Base-by-base conservation (phyloP, 2,797 vertebrate genomes). In the Poecilia wingei region DNA sequence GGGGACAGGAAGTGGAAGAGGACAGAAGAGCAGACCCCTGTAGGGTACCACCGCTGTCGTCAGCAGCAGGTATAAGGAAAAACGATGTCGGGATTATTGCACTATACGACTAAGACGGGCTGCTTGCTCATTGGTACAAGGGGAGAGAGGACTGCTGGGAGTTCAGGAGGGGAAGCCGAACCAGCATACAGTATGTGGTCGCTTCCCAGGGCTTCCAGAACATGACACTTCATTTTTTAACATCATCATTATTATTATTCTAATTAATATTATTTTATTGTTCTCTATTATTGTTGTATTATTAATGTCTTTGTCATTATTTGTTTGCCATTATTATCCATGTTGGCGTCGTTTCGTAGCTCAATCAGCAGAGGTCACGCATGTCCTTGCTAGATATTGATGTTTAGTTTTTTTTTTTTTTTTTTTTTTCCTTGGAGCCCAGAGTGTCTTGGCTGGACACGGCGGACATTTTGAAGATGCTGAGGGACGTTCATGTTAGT, bases 131-230 rank as follows among this genome's bases (percentile, higher is more conserved):
- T 84, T 84, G 83, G 84, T 82, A 46, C 79, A 71, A 77, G 45
- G 74, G 76, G 74, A 22, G 75, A 86, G 55, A 76, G 81, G 87
- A 82, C 85, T 82, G 80, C 78, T 45, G 39, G 73, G 82, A 75
- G 84, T 87, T 84, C 74, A 79, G 74, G 81, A 81, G 70, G 85
- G 87, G 87, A 93, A 84, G 89, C 89, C 79, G 72, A 89, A 79
- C 83, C 83, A 59, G 85, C 87, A 75, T 76, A 80, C 86, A 89
- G 82, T 79, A 87, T 81, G 82, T 82, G 84, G 84, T 84, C 18
- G 82, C 90, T 90, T 91, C 82, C 82, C 87, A 91, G 93, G 92
- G 92, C 94, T 94, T 92, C 91, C 89, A 92, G 90, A 92, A 93
- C 89, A 92, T 87, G 89, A 93, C 90, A 91, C 90, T 90, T 93